Conservation (phyloP, 2,888 invertebrate genomes). For the Eugnorisma glareosa region DNA sequence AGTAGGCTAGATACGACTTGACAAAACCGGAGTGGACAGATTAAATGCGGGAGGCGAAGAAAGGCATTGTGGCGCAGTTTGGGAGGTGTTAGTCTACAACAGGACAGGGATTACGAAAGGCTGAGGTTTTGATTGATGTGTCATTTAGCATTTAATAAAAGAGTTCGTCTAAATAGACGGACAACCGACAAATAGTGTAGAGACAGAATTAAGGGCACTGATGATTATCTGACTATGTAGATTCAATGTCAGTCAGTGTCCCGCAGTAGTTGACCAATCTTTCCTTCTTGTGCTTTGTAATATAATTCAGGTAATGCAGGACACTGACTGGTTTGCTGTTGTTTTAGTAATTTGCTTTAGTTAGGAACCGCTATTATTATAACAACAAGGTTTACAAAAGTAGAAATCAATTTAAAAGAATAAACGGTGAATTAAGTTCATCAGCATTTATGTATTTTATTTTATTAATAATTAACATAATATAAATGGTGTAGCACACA, state of each 20-base stretch:
- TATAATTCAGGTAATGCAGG: neutral
- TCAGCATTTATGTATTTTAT: slow-evolving; percentile 42
- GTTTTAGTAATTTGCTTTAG: neutral
- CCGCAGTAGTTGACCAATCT: neutral
- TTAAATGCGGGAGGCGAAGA: too few relatives aligned
- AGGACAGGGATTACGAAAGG: too few relatives aligned
- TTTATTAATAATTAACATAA: slow-evolving; percentile 28
- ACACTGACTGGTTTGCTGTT: neutral
- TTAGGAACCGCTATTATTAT: neutral
- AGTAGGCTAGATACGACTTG: neutral
- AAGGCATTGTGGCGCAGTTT: neutral
- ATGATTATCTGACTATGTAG: too few relatives aligned
- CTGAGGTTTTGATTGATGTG: neutral
- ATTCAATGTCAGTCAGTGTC: neutral
- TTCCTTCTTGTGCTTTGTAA: neutral
- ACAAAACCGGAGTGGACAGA: neutral
- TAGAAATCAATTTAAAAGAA: slow-evolving; percentile 29
- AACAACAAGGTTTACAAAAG: neutral
- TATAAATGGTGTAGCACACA: slow-evolving; percentile 43
- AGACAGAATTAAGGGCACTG: neutral
- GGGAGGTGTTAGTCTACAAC: neutral
- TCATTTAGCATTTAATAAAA: neutral
- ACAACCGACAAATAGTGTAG: too few relatives aligned
- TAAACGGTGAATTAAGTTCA: slow-evolving; percentile 9
- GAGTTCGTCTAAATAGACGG: neutral